These are phyloP conservation scores for Acanthochromis polyacanthus DNA, from an alignment of 2,113 vertebrate species.

Conservation along the genomic window DNA sequence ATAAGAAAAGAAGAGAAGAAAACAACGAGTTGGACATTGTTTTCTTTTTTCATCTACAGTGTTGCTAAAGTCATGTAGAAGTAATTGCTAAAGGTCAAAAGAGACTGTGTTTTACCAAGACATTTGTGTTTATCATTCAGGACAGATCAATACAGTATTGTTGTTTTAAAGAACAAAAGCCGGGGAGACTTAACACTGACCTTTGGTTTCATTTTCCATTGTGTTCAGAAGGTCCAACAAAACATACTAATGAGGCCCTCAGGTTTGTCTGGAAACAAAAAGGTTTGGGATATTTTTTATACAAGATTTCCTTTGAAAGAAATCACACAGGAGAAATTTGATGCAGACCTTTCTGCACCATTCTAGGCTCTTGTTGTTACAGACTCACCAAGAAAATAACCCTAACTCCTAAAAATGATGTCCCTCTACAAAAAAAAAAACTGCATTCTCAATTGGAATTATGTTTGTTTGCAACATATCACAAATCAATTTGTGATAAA, in stretches of 20 bases:
- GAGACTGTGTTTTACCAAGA: slow-evolving; percentile 80
- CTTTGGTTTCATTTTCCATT: slow-evolving; percentile 79
- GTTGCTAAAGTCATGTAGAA: slow-evolving; percentile 70
- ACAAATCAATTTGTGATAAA: too few species aligned
- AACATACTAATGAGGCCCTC: slow-evolving; percentile 80
- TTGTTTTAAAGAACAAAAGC: slow-evolving; percentile 83
- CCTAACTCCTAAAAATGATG: too few species aligned
- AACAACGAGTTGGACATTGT: slow-evolving; percentile 43
- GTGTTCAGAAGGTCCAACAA: slow-evolving; percentile 65
- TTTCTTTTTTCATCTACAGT: slow-evolving; percentile 42
- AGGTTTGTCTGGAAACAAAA: slow-evolving; percentile 56
- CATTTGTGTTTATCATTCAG: slow-evolving; percentile 83
- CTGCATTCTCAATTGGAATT: too few species aligned
- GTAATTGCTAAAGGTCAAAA: slow-evolving; percentile 85
- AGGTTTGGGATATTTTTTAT: background rate
- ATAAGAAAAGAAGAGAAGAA: slow-evolving; percentile 4
- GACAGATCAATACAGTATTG: slow-evolving; percentile 80
- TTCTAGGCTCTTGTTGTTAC: too few species aligned
- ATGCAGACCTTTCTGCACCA: too few species aligned
- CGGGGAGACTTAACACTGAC: slow-evolving; percentile 81
- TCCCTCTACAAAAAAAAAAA: too few species aligned
- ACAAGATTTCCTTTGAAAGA: too few species aligned
- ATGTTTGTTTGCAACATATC: too few species aligned
- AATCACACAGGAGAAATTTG: too few species aligned
- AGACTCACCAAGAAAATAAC: too few species aligned